Evolutionary conservation across 2,797 vertebrate genomes (phyloP).

Genomic region (Rhinoraja longicauda): DNA sequence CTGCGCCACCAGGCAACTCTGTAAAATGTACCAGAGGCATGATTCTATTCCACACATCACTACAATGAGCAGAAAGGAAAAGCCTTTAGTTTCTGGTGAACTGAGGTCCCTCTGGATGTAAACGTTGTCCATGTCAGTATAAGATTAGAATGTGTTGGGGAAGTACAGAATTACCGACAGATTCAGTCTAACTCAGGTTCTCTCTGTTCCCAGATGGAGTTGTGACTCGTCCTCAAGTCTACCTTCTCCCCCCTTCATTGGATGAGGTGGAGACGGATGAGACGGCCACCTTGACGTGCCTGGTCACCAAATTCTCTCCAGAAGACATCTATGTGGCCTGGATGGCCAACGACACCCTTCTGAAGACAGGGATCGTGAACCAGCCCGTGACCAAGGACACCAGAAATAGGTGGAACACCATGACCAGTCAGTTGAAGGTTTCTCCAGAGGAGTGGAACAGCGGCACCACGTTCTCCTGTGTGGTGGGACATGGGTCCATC

Average conservation of each 20-base stretch:
- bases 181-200: neutral
- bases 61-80: neutral
- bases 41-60: neutral
- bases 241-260: neutral
- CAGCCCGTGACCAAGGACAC: neutral
- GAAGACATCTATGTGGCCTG: conserved; percentile 1
- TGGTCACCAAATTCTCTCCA: neutral
- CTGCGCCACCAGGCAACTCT: too few relatives aligned
- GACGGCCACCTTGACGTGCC: neutral
- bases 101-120: neutral
- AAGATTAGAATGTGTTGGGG: neutral
- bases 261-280: neutral
- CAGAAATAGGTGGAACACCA: neutral
- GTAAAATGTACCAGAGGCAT: neutral
- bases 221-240: neutral
- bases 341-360: conserved; percentile 17
- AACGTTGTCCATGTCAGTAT: neutral
- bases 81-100: neutral
- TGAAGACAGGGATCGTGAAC: neutral
- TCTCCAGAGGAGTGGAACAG: neutral
- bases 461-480: conserved; percentile 16
- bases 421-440: neutral
- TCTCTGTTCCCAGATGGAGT: neutral
- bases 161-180: neutral
- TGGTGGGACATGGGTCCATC: neutral